Evolutionary conservation across 2,888 invertebrate species (phyloP).

Genomic region (Spicauda simplicius): DNA sequence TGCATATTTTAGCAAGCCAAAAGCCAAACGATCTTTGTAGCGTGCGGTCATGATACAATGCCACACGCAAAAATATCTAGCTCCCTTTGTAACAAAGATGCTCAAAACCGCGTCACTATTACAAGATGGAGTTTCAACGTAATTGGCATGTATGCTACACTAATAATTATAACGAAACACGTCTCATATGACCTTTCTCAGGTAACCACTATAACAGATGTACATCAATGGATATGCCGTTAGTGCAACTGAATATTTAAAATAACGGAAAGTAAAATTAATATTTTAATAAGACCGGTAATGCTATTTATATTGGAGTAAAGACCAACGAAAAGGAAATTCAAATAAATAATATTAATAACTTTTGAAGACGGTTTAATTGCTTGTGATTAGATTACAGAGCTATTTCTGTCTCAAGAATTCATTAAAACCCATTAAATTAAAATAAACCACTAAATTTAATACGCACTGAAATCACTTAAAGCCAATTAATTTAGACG

Average conservation of each 20-base stretch:
- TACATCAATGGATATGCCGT: background rate
- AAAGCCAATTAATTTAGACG: too few species aligned
- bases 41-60: slow-evolving; percentile 5
- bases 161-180: slow-evolving; percentile 11
- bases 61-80: slow-evolving; percentile 17
- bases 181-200: slow-evolving; percentile 2
- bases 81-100: slow-evolving; percentile 1
- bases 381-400: too few species aligned
- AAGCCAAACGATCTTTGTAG: slow-evolving; percentile 19
- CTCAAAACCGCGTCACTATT: background rate
- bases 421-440: too few species aligned
- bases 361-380: too few species aligned
- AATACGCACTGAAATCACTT: too few species aligned
- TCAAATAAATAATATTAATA: too few species aligned
- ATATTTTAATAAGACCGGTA: too few species aligned
- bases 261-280: too few species aligned
- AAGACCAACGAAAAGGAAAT: too few species aligned
- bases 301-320: too few species aligned
- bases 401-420: too few species aligned
- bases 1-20: slow-evolving; percentile 10
- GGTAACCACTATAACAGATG: background rate
- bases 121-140: slow-evolving; percentile 7
- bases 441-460: too few species aligned
- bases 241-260: background rate
- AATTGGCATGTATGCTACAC: slow-evolving; percentile 10